Percentiles rank a stretch among this genome's conserved stretches.
Conservation (phyloP, 2,113 vertebrate species). For the Brachyistius frenatus region DNA sequence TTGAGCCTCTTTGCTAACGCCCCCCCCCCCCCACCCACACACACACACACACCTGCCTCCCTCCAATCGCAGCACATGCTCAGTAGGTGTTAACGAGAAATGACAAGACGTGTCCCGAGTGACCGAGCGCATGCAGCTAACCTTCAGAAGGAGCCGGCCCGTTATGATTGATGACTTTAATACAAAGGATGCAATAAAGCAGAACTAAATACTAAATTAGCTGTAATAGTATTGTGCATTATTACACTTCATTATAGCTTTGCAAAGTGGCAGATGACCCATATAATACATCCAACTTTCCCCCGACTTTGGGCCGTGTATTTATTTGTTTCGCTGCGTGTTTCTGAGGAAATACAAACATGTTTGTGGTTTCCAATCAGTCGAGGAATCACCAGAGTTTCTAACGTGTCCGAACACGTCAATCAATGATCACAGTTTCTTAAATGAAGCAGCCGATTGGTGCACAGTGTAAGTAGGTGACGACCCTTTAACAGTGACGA, state of each 20-base stretch:
- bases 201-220: constrained; percentile 80
- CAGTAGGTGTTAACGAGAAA: constrained; percentile 25
- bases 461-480: too few relatives aligned
- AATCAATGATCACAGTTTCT: too few relatives aligned
- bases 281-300: constrained; percentile 39
- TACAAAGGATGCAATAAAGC: constrained; percentile 75
- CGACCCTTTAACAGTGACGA: too few relatives aligned
- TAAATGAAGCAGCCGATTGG: too few relatives aligned
- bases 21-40: neutral
- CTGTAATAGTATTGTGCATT: constrained; percentile 50
- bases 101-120: constrained; percentile 36
- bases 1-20: neutral
- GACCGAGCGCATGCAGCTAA: constrained; percentile 25
- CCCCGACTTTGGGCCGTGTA: neutral
- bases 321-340: neutral
- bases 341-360: too few relatives aligned
- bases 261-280: constrained; percentile 45
- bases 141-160: constrained; percentile 35
- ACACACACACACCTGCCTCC: too few relatives aligned
- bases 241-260: constrained; percentile 63
- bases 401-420: too few relatives aligned
- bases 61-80: neutral
- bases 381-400: too few relatives aligned
- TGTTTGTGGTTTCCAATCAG: too few relatives aligned
- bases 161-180: constrained; percentile 81